Conservation (phyloP, 2,797 vertebrate species). For the Sus cebifrons region DNA sequence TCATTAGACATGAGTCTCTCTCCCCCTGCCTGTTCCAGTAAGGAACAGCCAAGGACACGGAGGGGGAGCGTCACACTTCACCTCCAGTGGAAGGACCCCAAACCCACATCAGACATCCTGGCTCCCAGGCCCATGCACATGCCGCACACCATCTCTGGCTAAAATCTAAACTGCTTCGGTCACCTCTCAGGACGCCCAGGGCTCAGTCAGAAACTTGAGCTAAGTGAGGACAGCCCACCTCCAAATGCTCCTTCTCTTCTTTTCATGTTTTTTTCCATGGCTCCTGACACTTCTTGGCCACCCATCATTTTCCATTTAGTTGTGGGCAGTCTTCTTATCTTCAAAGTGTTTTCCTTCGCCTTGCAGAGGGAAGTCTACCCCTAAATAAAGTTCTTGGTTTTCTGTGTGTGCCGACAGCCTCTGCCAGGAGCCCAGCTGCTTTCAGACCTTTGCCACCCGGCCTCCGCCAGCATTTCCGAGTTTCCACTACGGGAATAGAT, state of each 20-base stretch:
- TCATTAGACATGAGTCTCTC: conserved; percentile 17
- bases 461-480: conserved; percentile 53
- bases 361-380: conserved; percentile 53
- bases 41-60: background rate
- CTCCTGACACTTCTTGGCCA: conserved; percentile 73
- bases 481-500: conserved; percentile 69
- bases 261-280: background rate
- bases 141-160: background rate
- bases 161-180: conserved; percentile 10
- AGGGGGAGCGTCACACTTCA: background rate
- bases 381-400: conserved; percentile 64
- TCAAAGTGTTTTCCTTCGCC: conserved; percentile 70
- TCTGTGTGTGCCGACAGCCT: background rate
- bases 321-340: conserved; percentile 76
- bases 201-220: conserved; percentile 53
- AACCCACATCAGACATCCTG: conserved; percentile 47
- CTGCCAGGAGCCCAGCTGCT: conserved; percentile 80
- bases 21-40: background rate
- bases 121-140: background rate
- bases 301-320: conserved; percentile 79
- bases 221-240: conserved; percentile 63
- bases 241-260: conserved; percentile 37
- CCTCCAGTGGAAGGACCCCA: background rate
- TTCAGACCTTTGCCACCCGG: conserved; percentile 37
- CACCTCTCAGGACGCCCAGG: background rate